Evolutionary conservation across 2,888 invertebrate genomes (phyloP).

Genomic region (Lampropteryx suffumata): DNA sequence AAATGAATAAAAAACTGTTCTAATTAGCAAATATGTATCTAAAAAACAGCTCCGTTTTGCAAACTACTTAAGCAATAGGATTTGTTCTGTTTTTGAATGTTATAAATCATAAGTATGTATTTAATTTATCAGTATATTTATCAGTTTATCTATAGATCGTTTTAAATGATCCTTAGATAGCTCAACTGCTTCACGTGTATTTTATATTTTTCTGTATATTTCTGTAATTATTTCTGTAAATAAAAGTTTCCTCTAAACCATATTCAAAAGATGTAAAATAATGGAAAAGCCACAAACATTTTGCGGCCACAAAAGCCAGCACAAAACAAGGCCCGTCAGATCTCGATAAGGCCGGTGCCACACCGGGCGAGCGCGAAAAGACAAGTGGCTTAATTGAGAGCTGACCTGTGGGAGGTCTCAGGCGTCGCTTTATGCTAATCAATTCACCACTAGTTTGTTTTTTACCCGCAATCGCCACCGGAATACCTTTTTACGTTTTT

Average conservation of each 20-base stretch:
- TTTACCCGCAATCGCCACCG: slow-evolving; percentile 68
- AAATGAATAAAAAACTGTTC: no score
- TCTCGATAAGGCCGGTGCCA: slow-evolving; percentile 71
- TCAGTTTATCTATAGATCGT: no score
- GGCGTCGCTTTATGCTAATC: slow-evolving; percentile 79
- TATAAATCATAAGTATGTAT: no score
- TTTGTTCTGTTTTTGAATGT: no score
- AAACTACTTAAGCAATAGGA: no score
- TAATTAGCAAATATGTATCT: no score
- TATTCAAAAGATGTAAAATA: slow-evolving; percentile 10
- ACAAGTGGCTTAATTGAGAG: slow-evolving; percentile 81
- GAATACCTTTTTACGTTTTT: slow-evolving; percentile 61
- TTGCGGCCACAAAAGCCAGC: slow-evolving; percentile 42
- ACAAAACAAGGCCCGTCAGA: slow-evolving; percentile 62
- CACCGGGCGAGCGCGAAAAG: slow-evolving; percentile 69
- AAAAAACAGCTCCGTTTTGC: no score
- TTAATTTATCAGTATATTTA: no score
- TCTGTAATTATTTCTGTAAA: no score
- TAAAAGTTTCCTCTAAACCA: neutral
- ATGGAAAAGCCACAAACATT: slow-evolving; percentile 9
- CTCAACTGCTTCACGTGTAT: no score
- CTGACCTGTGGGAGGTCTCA: slow-evolving; percentile 71
- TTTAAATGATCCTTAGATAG: no score
- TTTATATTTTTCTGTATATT: no score
- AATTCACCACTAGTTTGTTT: slow-evolving; percentile 75